A percentile compares a stretch with the other conserved stretches of the same genome.
These are phyloP conservation scores for Gymnoscopelus microlampas DNA, from an alignment of 2,797 vertebrate genomes.

Conservation along the genomic window DNA sequence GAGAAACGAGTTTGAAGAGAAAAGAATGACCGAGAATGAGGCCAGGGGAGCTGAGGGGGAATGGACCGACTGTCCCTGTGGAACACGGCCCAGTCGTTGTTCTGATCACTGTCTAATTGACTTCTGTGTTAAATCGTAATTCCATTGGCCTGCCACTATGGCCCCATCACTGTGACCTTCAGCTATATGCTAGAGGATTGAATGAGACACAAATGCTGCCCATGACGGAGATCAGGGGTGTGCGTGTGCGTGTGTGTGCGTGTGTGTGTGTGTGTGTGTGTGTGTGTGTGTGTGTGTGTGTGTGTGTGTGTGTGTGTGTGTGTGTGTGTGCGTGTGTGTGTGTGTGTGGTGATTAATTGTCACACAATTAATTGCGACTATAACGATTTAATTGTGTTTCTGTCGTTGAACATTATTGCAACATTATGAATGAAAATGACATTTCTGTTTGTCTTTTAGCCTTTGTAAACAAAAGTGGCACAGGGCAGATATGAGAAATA, in stretches of 20 bases:
- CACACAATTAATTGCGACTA: too few relatives aligned
- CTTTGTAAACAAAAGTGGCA: too few relatives aligned
- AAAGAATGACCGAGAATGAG: slow-evolving; percentile 51
- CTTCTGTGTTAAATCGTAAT: slow-evolving; percentile 65
- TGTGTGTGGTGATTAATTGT: too few relatives aligned
- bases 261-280: not conserved
- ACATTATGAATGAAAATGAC: too few relatives aligned
- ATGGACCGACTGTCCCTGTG: slow-evolving; percentile 36
- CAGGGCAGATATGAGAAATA: too few relatives aligned
- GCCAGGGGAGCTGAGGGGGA: slow-evolving; percentile 37
- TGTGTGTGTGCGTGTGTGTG: not conserved
- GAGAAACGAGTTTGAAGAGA: not conserved
- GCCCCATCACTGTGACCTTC: slow-evolving; percentile 69
- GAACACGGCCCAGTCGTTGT: slow-evolving; percentile 20
- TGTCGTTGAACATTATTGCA: too few relatives aligned
- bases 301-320: not conserved
- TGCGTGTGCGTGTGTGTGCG: not conserved
- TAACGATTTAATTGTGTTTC: too few relatives aligned
- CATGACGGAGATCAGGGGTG: slow-evolving; percentile 20
- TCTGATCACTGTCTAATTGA: slow-evolving; percentile 63
- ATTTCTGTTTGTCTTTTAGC: too few relatives aligned
- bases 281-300: not conserved
- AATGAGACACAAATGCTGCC: slow-evolving; percentile 45
- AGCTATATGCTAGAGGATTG: slow-evolving; percentile 50
- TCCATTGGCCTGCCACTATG: slow-evolving; percentile 55